These are phyloP conservation scores for Pyrgus malvae DNA, from an alignment of 2,888 invertebrate species.

Conservation along the genomic window DNA sequence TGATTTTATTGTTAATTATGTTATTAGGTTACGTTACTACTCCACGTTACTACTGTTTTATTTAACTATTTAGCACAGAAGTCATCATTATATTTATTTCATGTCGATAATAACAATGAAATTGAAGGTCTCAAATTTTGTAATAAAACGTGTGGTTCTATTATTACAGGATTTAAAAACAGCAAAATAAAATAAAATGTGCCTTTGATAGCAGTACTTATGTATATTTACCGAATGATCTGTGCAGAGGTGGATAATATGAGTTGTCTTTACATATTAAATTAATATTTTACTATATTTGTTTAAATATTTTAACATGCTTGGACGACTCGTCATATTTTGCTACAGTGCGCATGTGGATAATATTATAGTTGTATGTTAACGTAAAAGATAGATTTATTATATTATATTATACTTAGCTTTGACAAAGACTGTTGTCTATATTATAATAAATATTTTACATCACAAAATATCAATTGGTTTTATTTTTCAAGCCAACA, in stretches of 20 bases:
- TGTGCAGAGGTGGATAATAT: constrained; percentile 27
- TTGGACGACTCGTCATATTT: constrained; percentile 5
- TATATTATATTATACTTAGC: constrained; percentile 29
- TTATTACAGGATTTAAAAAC: neutral
- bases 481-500: neutral
- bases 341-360: constrained; percentile 11
- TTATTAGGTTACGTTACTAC: no score
- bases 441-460: constrained; percentile 45
- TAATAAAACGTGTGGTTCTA: neutral
- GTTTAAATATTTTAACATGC: constrained; percentile 7
- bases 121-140: neutral
- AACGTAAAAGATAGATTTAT: constrained; percentile 22
- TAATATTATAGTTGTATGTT: constrained; percentile 12
- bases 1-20: no score
- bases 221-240: constrained; percentile 35
- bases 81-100: no score
- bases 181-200: constrained; percentile 15
- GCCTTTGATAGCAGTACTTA: constrained; percentile 20
- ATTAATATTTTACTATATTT: constrained; percentile 31
- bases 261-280: constrained; percentile 35
- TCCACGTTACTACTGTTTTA: no score
- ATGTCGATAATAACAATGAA: no score
- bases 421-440: constrained; percentile 64
- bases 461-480: constrained; percentile 42
- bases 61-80: no score